Base-by-base conservation (phyloP, 2,888 invertebrate species). In the Drosophila fungiperda region DNA sequence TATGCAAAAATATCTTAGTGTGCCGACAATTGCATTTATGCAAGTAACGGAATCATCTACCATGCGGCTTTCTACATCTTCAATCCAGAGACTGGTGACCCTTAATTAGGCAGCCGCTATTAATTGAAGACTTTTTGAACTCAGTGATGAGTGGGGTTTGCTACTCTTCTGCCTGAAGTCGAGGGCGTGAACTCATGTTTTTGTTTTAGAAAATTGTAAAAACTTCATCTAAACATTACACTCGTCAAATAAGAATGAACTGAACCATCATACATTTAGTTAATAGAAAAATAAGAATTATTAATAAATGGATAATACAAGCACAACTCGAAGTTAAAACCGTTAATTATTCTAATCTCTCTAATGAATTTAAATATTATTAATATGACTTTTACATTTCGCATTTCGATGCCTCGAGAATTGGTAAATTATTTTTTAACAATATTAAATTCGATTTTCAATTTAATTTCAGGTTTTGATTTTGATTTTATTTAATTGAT, bases 1-100 rank as follows among this genome's bases (percentile, higher is more conserved):
- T 58, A 89, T 85, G 89, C 71, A 75, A 84, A 84, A 72, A 59
- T 55, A 59, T 65, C 55, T 52, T 26, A 61, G 52, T 63, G 35
- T 29, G 54, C n/a, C 40, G 45, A 55, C 60, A 67, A 71, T 67
- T 71, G 49, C 23, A 64, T 48, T 38, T 61, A 61, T 67, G 48
- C 23, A 62, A 32, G 32, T 59, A 68, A 70, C 58, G 61, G 45
- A 73, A 57, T 58, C 45, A 75, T 73, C 33, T 48, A n/a, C n/a
- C n/a, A 0, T 20, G 32, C 9, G n/a, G 12, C 15, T 15, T 26
- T 32, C 55, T 20, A 36, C 53, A 33, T 17, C 35, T 49, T 55
- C 36, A 35, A 48, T 17, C 35, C 45, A 23, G 26, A 32, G 36
- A 32, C 33, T 45, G 32, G 35, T 45, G 42, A 53, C 42, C 61